Evolutionary conservation across 2,888 invertebrate genomes (phyloP).

Genomic region (Agrotis segetum): DNA sequence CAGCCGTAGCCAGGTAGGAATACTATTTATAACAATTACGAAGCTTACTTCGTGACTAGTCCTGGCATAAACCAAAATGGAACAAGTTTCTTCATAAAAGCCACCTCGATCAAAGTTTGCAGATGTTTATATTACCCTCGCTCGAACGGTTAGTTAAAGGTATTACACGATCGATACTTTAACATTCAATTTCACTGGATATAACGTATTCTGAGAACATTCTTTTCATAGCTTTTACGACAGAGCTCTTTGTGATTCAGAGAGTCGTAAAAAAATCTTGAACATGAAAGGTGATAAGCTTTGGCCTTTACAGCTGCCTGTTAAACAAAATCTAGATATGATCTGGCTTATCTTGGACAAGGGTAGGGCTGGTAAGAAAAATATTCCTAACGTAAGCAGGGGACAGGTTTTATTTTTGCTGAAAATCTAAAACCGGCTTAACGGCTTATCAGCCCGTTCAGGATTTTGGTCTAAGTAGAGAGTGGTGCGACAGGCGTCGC

Average conservation of each 20-base stretch:
- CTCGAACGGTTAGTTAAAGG: conserved; percentile 55
- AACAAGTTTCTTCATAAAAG: conserved; percentile 48
- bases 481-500: too few relatives aligned
- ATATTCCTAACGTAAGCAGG: conserved; percentile 13
- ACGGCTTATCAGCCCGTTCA: too few relatives aligned
- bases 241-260: conserved; percentile 19
- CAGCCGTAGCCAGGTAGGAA: background rate
- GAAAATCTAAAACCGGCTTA: conserved; percentile 3
- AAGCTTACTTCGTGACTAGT: conserved; percentile 21
- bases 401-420: background rate
- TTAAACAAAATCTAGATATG: conserved; percentile 41
- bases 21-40: conserved; percentile 20
- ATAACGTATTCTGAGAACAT: conserved; percentile 25
- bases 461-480: too few relatives aligned
- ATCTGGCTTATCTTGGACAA: conserved; percentile 34
- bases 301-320: conserved; percentile 36
- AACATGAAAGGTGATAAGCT: conserved; percentile 35
- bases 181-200: conserved; percentile 40
- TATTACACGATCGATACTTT: conserved; percentile 48
- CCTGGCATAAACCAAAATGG: conserved; percentile 34
- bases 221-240: conserved; percentile 16
- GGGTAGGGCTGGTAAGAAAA: conserved; percentile 22
- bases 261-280: conserved; percentile 40
- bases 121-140: conserved; percentile 56
- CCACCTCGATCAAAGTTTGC: conserved; percentile 39